These are phyloP conservation scores for Lasioglossum villosulum DNA, from an alignment of 2,888 invertebrate genomes.

Conservation along the genomic window DNA sequence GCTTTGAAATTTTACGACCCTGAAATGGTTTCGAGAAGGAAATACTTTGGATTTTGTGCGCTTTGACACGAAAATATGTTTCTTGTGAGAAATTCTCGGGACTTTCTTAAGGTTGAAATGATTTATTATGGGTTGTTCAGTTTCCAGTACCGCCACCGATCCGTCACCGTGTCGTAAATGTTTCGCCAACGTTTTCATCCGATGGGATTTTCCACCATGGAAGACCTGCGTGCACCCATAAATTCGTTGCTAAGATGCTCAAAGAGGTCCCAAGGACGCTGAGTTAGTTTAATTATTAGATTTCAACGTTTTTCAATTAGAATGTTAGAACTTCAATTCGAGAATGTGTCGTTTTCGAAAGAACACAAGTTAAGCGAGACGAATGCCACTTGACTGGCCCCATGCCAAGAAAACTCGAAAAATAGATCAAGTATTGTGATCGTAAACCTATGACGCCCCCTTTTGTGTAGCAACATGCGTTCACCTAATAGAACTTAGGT, in stretches of 20 bases:
- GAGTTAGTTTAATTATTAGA: slow-evolving; percentile 43
- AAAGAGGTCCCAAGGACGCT: slow-evolving; percentile 45
- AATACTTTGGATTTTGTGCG: background rate
- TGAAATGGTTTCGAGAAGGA: background rate
- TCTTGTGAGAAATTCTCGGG: background rate
- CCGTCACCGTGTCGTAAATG: slow-evolving; percentile 50
- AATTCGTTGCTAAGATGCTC: slow-evolving; percentile 55
- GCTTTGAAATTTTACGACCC: background rate
- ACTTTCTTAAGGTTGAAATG: no score
- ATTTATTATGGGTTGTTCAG: slow-evolving; percentile 35
- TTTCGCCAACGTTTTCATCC: slow-evolving; percentile 28
- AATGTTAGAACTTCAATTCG: no score
- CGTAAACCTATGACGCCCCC: background rate
- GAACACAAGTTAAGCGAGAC: background rate
- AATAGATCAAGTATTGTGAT: background rate
- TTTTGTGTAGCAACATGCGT: background rate
- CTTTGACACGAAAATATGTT: background rate
- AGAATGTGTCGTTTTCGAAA: background rate
- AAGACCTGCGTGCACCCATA: slow-evolving; percentile 40
- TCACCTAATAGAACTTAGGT: background rate
- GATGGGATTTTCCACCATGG: slow-evolving; percentile 55
- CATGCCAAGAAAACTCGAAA: background rate
- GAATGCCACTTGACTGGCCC: background rate
- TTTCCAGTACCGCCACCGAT: slow-evolving; percentile 61
- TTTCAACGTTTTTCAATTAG: background rate